Base-by-base conservation (phyloP, 2,888 invertebrate species). In the Thysanoteuthis rhombus region DNA sequence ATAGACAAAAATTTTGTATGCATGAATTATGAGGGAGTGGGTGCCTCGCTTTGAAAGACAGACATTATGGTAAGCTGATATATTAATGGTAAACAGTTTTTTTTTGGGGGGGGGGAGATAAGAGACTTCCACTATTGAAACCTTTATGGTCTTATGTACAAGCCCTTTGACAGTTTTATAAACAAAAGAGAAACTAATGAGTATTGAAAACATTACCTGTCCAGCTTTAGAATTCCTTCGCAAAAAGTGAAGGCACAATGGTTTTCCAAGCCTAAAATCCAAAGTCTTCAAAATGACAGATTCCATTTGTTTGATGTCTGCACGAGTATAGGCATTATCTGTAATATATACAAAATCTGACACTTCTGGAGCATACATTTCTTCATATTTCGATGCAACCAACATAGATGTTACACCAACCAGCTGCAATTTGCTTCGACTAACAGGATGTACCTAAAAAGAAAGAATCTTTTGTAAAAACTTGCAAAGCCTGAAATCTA, bases 351-450 rank as follows among this genome's bases (percentile, higher is more conserved):
- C 98, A 97, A 99, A 99, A 97, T 99, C 99, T 16, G 97, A 97
- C 40, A 99, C 98, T 92, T 98, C 98, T 0, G 99, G 99, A 1
- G 98, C 98, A 96, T 98, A 99, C 96, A 99, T 98, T 97, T 99
- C 99, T 97, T 99, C 99, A 96, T 99, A 99, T 97, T 99, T 99
- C 96, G 98, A 98, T 0, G 99, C 99, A 93, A 99, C 98, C 96
- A 99, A 98, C 97, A 99, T 98, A 0, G 99, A 98, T 0, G 99
- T 98, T 1, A 98, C 98, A 8, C 99, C 99, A 28, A 99, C 98
- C 94, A 99, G 97, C 96, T 99, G 99, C 94, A 99, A 97, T 95
- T 98, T 98, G 95, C 98, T 98, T 95, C 98, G 98, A 93, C 98
- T 97, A 52, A 98, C 98, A 38, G 97, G 97, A 93, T 95, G 94